These are phyloP conservation scores for Sebastes hubbsi DNA, from an alignment of 2,797 vertebrate species.

Conservation along the genomic window DNA sequence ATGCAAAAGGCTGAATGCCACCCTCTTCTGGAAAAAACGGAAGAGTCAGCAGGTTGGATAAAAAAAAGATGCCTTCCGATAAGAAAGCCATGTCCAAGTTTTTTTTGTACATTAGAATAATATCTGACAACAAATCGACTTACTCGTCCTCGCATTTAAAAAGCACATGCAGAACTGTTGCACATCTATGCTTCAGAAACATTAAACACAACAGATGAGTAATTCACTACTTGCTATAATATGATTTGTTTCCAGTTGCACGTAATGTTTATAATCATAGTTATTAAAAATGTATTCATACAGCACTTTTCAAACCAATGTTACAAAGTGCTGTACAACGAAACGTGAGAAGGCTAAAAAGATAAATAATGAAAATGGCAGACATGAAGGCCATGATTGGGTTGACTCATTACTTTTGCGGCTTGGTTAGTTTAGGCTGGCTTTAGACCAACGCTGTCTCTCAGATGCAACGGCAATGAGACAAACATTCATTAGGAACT, in stretches of 20 bases:
- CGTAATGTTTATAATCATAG: conserved; percentile 49
- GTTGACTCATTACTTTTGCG: not conserved
- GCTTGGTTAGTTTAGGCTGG: not conserved
- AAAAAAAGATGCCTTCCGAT: conserved; percentile 36
- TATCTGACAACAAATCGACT: conserved; percentile 47
- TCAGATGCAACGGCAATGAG: not conserved
- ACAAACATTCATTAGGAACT: not conserved
- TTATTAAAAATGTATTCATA: conserved; percentile 39
- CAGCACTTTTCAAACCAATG: conserved; percentile 57
- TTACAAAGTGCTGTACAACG: conserved; percentile 54
- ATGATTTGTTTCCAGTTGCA: conserved; percentile 50
- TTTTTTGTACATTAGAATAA: conserved; percentile 51
- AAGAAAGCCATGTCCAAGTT: conserved; percentile 49
- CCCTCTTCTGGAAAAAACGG: conserved; percentile 39
- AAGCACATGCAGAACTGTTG: conserved; percentile 77
- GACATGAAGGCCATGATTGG: not conserved
- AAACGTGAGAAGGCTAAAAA: conserved; percentile 8
- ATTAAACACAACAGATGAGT: conserved; percentile 66
- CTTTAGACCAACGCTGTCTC: not conserved
- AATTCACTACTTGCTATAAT: conserved; percentile 55
- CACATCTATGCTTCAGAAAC: conserved; percentile 69
- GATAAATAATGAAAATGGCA: conserved; percentile 12
- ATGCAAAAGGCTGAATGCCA: conserved; percentile 66
- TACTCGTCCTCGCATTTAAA: conserved; percentile 57
- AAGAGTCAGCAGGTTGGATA: conserved; percentile 59